phyloP scores from a whole-genome alignment of 2,888 invertebrate species.

The Frankliniella fusca region DNA sequence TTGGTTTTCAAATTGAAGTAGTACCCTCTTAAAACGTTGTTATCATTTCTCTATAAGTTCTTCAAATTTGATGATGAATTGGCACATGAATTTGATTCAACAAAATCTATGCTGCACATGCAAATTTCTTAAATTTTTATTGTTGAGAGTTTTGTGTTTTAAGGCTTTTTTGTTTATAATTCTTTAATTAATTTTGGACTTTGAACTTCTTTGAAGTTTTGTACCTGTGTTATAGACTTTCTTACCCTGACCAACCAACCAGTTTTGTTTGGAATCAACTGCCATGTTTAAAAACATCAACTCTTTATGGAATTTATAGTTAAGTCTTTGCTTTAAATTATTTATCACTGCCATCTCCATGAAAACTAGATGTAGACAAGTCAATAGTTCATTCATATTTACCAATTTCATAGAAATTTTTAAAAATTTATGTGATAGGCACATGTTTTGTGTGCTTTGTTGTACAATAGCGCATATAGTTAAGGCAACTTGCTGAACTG shows the following conservation, averaged over 20 bases:
- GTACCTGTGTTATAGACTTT: neutral
- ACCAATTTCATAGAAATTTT: conserved; percentile 18
- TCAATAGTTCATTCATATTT: neutral
- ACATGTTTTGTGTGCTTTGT: conserved; percentile 9
- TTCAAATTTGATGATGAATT: neutral
- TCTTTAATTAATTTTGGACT: neutral
- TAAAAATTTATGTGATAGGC: conserved; percentile 8
- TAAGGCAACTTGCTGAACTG: conserved; percentile 10
- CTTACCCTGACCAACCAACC: conserved; percentile 7
- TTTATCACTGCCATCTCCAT: conserved; percentile 13
- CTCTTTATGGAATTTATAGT: neutral
- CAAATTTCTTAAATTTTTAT: too few species aligned
- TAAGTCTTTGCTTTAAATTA: neutral
- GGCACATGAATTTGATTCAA: too few species aligned
- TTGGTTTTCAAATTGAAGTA: neutral
- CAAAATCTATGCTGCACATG: too few species aligned
- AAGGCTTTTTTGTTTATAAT: neutral
- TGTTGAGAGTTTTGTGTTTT: too few species aligned
- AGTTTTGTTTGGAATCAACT: conserved; percentile 10
- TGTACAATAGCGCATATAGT: neutral
- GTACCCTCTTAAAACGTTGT: neutral
- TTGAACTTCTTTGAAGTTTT: neutral
- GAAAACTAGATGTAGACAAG: neutral
- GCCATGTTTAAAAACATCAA: neutral
- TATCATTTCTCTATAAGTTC: neutral